Evolutionary conservation across 2,797 vertebrate genomes (phyloP), one percentile per base, ranked within the genome.

Genomic region (Typhlichthys eigenmanni): DNA sequence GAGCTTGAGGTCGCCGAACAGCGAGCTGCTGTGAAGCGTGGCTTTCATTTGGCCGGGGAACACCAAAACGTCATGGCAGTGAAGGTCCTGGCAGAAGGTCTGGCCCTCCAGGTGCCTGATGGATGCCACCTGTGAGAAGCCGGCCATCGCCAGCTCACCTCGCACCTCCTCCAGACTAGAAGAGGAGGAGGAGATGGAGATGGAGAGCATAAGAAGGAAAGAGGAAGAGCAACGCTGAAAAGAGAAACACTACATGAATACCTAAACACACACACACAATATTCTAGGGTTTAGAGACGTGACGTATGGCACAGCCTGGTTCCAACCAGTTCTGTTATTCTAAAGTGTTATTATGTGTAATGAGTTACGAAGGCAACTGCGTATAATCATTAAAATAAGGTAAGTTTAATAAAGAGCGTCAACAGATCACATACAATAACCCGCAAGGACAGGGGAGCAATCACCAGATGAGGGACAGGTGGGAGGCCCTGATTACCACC

Each of bases 11-110:
- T 95, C 81, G 13, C 88, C 82, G 60, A 93, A 90, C 64, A 97
- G 90, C 69, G 91, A 84, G 79, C 76, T 91, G 72, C 84, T 81
- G 72, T 79, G 68, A 69, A 97, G 91, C 54, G 92, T 85, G 68
- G 87, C 87, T 90, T 89, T 95, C 71, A 93, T 73, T 78, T 81
- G 81, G 63, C 92, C 84, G 58, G 94, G 95, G 74, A 98, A 95
- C 70, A 95, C 74, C 74, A 97, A 83, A 11, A 92, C 84, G 84
- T 98, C 93, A 4, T 69, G 71, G 69, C 95, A 97, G 66, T 96
- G 95, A 1, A 85, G 79, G 81, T 98, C 95, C 85, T 87, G 55
- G 74, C 93, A 94, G 84, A 94, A 96, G 0, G 87, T 92, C 65
- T 81, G 89, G 67, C 76, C 89, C 46, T 87, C 66, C 11, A 94